phyloP scores from a whole-genome alignment of 2,888 invertebrate genomes.

The Caenorhabditis sinica region DNA sequence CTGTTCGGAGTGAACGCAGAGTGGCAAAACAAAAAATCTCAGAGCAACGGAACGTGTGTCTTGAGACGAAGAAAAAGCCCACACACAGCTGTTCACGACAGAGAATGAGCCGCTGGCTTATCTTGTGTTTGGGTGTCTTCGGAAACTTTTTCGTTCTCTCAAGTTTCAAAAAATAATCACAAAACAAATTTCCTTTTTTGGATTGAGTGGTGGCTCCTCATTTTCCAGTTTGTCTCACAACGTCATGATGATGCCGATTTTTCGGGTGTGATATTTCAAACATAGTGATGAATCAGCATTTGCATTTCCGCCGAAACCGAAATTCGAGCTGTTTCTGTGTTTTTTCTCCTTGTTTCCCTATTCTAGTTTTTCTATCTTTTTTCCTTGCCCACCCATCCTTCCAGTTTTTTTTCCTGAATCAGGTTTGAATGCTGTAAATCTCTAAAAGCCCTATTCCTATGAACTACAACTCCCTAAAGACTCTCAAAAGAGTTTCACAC shows the following conservation, averaged over 20 bases:
- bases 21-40: constrained; percentile 27
- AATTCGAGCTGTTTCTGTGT: constrained; percentile 47
- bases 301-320: constrained; percentile 24
- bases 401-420: background rate
- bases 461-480: no score
- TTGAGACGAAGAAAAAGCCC: constrained; percentile 8
- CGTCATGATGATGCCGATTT: constrained; percentile 33
- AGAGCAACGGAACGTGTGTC: constrained; percentile 41
- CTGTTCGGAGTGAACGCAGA: constrained; percentile 52
- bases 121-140: constrained; percentile 32
- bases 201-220: background rate
- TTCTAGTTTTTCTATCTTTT: constrained; percentile 8
- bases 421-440: no score
- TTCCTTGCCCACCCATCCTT: background rate
- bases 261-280: constrained; percentile 49
- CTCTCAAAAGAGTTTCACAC: constrained; percentile 35
- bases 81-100: constrained; percentile 50
- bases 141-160: constrained; percentile 22
- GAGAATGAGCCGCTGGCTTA: constrained; percentile 20
- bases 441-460: no score
- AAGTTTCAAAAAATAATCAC: background rate
- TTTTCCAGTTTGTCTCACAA: constrained; percentile 9
- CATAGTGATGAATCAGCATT: constrained; percentile 54
- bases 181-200: background rate
- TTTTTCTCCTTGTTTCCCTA: background rate